Conservation (phyloP, 2,113 vertebrate species). For the Planiliza haematocheilus region DNA sequence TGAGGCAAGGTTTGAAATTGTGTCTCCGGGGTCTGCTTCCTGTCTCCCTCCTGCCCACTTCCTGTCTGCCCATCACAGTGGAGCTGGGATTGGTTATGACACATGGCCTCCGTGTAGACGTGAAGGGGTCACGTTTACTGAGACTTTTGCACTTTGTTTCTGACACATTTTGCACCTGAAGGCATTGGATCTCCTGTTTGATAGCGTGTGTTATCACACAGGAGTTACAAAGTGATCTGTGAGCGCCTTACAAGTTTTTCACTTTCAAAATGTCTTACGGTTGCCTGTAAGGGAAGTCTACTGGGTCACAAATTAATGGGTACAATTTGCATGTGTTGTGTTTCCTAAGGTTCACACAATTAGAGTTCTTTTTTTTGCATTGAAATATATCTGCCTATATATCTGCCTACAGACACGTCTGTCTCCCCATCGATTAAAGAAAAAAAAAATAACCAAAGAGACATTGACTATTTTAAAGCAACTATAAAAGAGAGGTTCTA, state of each 20-base stretch:
- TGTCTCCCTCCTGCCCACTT: constrained; percentile 51
- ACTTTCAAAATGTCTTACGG: not conserved
- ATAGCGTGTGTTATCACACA: constrained; percentile 30
- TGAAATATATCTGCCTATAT: no score
- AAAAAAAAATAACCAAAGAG: no score
- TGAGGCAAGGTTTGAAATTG: constrained; percentile 42
- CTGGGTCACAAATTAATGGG: no score
- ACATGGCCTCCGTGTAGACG: constrained; percentile 28
- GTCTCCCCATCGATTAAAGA: no score
- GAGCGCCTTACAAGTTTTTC: not conserved
- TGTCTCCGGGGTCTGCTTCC: constrained; percentile 56
- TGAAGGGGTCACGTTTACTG: constrained; percentile 24
- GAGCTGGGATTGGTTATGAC: constrained; percentile 41
- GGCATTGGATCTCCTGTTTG: no score
- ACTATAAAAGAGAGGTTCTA: no score
- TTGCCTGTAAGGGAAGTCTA: not conserved
- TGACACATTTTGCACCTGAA: constrained; percentile 25
- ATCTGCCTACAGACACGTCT: no score
- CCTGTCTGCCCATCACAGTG: constrained; percentile 55
- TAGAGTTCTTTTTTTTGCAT: no score
- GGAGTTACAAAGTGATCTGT: not conserved
- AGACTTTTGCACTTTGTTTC: constrained; percentile 28
- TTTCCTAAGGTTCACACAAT: no score
- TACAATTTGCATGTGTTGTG: no score
- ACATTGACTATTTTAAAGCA: no score